Percentiles rank a stretch among this genome's conserved stretches.
phyloP scores from a whole-genome alignment of 2,888 invertebrate species.

The Leptinotarsa juncta region DNA sequence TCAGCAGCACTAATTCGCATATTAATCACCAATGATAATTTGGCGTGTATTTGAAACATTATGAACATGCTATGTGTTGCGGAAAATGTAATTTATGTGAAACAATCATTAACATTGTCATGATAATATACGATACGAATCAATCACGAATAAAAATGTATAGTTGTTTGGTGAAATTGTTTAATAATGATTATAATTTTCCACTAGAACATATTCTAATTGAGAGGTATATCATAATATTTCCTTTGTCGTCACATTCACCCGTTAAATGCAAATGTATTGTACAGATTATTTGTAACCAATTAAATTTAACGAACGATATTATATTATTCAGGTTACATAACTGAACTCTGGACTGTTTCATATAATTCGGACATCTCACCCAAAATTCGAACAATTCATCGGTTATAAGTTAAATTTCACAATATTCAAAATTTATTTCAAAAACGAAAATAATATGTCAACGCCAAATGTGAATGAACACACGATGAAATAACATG shows the following conservation, averaged over 20 bases:
- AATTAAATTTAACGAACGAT: not conserved
- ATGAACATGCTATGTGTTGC: constrained; percentile 5
- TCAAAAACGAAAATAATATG: too few relatives aligned
- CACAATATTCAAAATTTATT: too few relatives aligned
- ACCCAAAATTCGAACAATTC: not conserved
- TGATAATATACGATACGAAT: constrained; percentile 1
- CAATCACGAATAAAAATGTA: constrained; percentile 6
- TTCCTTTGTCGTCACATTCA: not conserved
- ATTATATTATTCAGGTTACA: not conserved
- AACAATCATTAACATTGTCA: constrained; percentile 12
- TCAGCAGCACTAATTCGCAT: not conserved
- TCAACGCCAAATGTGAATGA: too few relatives aligned
- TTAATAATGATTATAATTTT: constrained; percentile 1
- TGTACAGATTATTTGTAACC: not conserved
- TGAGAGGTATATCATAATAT: not conserved
- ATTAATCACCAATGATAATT: constrained; percentile 1
- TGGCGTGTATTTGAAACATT: constrained; percentile 1
- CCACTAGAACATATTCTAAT: not conserved
- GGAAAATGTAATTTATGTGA: constrained; percentile 2
- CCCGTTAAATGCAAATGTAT: not conserved
- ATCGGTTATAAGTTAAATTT: too few relatives aligned
- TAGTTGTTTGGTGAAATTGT: constrained; percentile 3
- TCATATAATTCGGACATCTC: not conserved
- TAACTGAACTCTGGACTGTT: not conserved
- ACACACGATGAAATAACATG: too few relatives aligned